Base-by-base conservation (phyloP, 1,140 invertebrate species). In the Druon quercuslanigerum region DNA sequence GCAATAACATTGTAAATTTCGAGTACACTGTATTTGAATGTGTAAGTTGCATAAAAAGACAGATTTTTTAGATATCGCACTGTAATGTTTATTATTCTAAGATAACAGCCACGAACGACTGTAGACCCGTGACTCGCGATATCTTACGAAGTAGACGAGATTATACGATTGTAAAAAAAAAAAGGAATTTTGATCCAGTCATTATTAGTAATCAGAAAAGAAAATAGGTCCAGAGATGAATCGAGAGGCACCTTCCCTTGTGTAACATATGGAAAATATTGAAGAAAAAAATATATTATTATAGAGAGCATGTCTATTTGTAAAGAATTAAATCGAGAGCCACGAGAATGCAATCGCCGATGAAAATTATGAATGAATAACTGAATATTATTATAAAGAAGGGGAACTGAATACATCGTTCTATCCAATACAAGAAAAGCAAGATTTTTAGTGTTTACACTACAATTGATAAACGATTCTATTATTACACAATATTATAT, bases 1-100 rank as follows among this genome's bases (percentile, higher is more conserved):
- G 88, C 87, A 90, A 90, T 90, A 91, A 90, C 84, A 90, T 83
- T 89, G 88, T 89, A 89, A 81, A 89, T 89, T 89, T 86, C 87
- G 84, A 86, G 84, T 90, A 87, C 82, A 86, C 83, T 88, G 83
- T 87, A 89, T 90, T 86, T 87, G 82, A 88, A 88, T 88, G 85
- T 91, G 82, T 87, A 89, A 88, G 83, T 88, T 90, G 87, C 86
- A 85, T 89, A 85, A 87, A 89, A 89, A 87, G 82, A 90, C 84
- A 90, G 86, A 85, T 89, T 89, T 91, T 91, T 88, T 90, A 90
- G 88, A 90, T 89, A 91, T 88, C 88, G 88, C 89, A 90, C 90
- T 90, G 85, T 91, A 86, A 89, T 85, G 87, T 90, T 90, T 88
- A 89, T 90, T 90, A 89, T 83, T 85, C 73, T 89, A 89, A 87